phyloP scores from a whole-genome alignment of 2,888 invertebrate genomes.

The Thumatha senex region DNA sequence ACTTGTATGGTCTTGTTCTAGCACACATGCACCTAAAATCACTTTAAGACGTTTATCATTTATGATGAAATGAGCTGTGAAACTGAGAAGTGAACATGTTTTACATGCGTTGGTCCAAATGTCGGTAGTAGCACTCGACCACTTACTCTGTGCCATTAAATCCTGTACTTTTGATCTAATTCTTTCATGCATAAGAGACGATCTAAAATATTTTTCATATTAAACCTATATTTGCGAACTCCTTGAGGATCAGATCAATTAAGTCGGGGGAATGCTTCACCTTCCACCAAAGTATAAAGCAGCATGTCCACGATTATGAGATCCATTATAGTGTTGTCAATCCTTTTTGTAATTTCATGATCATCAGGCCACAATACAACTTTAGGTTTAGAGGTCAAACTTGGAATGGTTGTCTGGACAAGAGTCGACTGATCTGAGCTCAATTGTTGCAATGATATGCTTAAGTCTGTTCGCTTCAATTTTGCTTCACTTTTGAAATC shows the following conservation, averaged over 20 bases:
- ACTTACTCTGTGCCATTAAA: conserved; percentile 16
- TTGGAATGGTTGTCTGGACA: conserved; percentile 22
- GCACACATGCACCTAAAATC: conserved; percentile 18
- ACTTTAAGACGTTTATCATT: conserved; percentile 17
- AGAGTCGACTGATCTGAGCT: conserved; percentile 15
- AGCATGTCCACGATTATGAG: conserved; percentile 43
- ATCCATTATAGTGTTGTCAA: conserved; percentile 40
- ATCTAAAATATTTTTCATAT: conserved; percentile 33
- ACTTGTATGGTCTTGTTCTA: conserved; percentile 7
- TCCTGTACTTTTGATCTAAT: conserved; percentile 21
- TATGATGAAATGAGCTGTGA: conserved; percentile 20
- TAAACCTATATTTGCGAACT: conserved; percentile 22
- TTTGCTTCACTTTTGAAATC: conserved; percentile 17
- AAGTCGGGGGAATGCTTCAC: conserved; percentile 29
- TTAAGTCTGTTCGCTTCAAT: conserved; percentile 15
- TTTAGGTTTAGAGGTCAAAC: conserved; percentile 21
- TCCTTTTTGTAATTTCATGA: conserved; percentile 32
- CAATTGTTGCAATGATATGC: conserved; percentile 3
- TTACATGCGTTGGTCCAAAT: conserved; percentile 22
- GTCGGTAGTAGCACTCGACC: conserved; percentile 6
- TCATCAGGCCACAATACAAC: conserved; percentile 35
- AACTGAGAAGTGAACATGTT: conserved; percentile 25
- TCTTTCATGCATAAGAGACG: conserved; percentile 31
- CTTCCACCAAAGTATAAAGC: conserved; percentile 38
- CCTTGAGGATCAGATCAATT: conserved; percentile 30